Conservation (phyloP, 2,797 vertebrate species). For the Gymnopithys bicolor region DNA sequence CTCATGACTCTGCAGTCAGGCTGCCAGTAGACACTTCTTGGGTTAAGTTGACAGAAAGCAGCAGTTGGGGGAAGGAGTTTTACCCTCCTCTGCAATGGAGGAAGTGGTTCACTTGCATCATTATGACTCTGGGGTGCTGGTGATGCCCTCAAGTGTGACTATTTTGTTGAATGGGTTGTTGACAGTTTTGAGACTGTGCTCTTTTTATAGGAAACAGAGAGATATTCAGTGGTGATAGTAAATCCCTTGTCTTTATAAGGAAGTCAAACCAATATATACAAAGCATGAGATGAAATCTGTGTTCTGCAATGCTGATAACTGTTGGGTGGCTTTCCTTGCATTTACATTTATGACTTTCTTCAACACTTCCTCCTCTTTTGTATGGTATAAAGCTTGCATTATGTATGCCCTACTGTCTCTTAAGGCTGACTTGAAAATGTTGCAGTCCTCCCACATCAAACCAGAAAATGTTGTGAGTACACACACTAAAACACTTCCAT, state of each 20-base stretch:
- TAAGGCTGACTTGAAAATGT: background rate
- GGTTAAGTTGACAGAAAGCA: background rate
- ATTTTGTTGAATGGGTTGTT: background rate
- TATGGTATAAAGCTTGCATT: background rate
- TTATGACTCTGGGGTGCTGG: background rate
- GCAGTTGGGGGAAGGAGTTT: background rate
- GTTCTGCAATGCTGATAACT: background rate
- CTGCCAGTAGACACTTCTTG: background rate
- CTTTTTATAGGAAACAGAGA: background rate
- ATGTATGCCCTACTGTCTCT: background rate
- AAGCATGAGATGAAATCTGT: background rate
- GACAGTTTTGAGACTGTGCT: background rate
- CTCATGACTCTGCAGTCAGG: background rate
- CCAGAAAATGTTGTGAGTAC: background rate
- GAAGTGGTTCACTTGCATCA: background rate
- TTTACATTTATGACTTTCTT: background rate
- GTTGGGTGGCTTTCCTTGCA: background rate
- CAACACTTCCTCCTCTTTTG: background rate
- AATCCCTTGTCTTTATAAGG: background rate
- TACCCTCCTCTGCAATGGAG: background rate
- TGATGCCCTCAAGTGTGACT: background rate
- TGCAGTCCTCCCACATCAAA: background rate
- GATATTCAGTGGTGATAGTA: background rate
- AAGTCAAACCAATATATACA: background rate
- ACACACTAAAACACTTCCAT: background rate